Evolutionary conservation across 1,140 invertebrate species (phyloP).

Genomic region (Adoxophyes honmai): DNA sequence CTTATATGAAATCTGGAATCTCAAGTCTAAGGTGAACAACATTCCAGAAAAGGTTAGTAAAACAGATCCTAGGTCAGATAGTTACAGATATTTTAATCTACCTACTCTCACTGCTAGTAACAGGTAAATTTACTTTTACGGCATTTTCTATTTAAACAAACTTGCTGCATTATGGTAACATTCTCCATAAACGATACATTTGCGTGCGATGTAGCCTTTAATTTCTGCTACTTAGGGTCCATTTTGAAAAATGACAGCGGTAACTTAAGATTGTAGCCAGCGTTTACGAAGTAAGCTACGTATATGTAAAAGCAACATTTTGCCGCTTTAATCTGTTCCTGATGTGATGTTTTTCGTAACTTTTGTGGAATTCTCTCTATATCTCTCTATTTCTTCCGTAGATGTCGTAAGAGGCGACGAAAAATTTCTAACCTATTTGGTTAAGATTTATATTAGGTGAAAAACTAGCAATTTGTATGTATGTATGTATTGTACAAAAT

Average conservation of each 20-base stretch:
- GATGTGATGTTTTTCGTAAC: conserved; percentile 1
- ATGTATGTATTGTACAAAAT: no score
- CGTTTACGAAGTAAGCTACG: background rate
- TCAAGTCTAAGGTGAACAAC: no score
- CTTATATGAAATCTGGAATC: no score
- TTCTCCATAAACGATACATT: background rate
- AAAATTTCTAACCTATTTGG: background rate
- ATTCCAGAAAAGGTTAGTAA: no score
- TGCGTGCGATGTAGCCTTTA: background rate
- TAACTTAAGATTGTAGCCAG: background rate
- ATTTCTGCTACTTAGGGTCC: background rate
- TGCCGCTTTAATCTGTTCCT: background rate
- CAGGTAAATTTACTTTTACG: conserved; percentile 4
- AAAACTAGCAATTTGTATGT: no score
- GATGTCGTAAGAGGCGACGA: no score
- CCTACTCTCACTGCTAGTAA: background rate
- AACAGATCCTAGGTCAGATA: no score
- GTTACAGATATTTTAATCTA: background rate
- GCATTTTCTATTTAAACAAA: background rate
- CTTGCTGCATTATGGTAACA: background rate
- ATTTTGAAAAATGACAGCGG: background rate
- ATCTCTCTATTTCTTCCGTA: no score
- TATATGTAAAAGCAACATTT: conserved; percentile 6
- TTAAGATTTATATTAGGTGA: no score
- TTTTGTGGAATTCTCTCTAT: no score